Percentiles rank a stretch among this genome's conserved stretches.
Conservation (phyloP, 2,113 vertebrate genomes). For the Xerus inauris region DNA sequence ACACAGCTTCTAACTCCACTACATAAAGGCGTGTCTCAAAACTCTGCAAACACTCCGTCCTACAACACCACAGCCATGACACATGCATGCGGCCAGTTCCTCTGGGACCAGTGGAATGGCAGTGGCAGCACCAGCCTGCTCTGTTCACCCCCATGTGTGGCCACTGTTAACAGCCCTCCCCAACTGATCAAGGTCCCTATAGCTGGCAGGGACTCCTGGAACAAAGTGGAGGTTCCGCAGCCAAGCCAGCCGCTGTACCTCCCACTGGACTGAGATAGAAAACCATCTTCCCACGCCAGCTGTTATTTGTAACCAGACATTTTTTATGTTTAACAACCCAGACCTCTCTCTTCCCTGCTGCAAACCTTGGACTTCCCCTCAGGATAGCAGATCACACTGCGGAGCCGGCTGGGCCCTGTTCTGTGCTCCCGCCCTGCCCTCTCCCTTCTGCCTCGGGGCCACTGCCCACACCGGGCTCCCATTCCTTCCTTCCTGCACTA, state of each 20-base stretch:
- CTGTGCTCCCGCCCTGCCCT: too few species aligned
- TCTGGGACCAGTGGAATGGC: rapidly evolving
- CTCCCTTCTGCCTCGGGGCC: too few species aligned
- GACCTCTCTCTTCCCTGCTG: background rate
- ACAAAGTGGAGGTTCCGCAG: background rate
- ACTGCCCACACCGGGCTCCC: too few species aligned
- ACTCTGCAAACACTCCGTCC: too few species aligned
- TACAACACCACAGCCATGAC: too few species aligned
- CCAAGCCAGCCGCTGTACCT: rapidly evolving
- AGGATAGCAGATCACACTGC: too few species aligned
- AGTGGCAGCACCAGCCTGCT: rapidly evolving
- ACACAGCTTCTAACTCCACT: background rate
- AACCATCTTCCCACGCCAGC: background rate
- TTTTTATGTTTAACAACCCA: background rate
- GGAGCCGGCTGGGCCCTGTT: too few species aligned
- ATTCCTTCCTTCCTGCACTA: too few species aligned
- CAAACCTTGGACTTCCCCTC: background rate
- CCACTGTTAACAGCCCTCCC: rapidly evolving
- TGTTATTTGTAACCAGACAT: background rate
- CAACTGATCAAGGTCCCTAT: background rate
- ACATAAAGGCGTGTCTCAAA: background rate
- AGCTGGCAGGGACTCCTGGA: background rate
- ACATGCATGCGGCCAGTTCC: too few species aligned
- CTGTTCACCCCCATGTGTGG: background rate
- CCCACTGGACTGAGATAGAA: background rate